Conservation (phyloP, 1,140 invertebrate genomes). For the Drosophila bifasciata region DNA sequence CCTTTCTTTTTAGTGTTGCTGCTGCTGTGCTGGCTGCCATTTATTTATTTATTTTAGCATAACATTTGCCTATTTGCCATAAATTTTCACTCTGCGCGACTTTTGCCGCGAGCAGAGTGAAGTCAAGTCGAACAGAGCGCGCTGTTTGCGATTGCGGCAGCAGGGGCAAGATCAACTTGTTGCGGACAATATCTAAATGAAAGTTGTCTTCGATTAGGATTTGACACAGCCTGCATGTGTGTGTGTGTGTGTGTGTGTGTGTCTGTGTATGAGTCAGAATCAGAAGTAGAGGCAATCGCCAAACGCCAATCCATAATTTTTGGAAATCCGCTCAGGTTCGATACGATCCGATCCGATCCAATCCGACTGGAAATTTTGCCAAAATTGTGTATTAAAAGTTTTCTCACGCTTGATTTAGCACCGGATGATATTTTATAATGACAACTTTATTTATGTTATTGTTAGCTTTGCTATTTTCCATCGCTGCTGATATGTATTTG, state of each 20-base stretch:
- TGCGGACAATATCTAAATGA: slow-evolving; percentile 18
- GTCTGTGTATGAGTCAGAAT: too few species aligned
- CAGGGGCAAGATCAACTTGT: slow-evolving; percentile 14
- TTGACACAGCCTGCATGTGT: not conserved
- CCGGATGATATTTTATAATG: slow-evolving; percentile 80
- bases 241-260: too few species aligned
- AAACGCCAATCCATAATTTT: not conserved
- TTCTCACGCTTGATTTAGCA: slow-evolving; percentile 78
- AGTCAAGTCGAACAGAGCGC: too few species aligned
- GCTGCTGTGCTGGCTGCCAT: slow-evolving; percentile 27
- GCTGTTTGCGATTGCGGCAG: slow-evolving; percentile 1
- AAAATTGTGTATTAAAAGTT: slow-evolving; percentile 54
- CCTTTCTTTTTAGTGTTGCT: slow-evolving; percentile 67
- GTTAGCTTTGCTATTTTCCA: slow-evolving; percentile 51
- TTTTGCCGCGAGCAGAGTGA: slow-evolving; percentile 27
- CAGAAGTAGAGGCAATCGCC: too few species aligned
- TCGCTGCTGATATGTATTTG: slow-evolving; percentile 20
- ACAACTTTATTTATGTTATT: slow-evolving; percentile 79
- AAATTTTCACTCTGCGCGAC: slow-evolving; percentile 46
- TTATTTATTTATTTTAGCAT: slow-evolving; percentile 63
- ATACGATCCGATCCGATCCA: not conserved
- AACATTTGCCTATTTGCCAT: slow-evolving; percentile 59
- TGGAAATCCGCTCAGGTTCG: not conserved
- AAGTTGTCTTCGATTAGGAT: slow-evolving; percentile 10
- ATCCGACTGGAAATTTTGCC: slow-evolving; percentile 28